Base-by-base conservation (phyloP, 2,888 invertebrate species). In the Cremastinae sp. region DNA sequence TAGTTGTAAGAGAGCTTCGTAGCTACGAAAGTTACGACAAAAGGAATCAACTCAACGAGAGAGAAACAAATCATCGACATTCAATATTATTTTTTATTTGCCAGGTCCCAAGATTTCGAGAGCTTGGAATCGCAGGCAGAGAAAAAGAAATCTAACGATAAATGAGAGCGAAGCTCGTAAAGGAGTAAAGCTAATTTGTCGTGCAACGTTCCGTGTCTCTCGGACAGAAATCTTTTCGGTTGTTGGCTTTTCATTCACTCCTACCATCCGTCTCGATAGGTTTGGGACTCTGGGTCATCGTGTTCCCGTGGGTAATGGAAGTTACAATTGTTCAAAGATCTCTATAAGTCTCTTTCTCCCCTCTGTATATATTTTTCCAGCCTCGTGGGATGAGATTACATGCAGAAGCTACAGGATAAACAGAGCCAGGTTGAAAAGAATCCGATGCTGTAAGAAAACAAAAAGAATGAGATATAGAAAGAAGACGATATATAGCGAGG, bases 311-410 rank as follows among this genome's bases (percentile, higher is more conserved):
- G 68, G 43, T 77, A 77, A 77, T 74, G 73, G 74, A 77, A 77
- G 75, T 78, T 78, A 75, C 73, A 64, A 70, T 69, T 78, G 78
- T 69, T 78, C 71, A 75, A 78, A 78, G 66, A 64, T 73, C 69
- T 70, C 51, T 56, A 53, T 53, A 53, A 53, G 22, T 53, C 49
- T 53, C 59, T 43, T 7, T 66, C 37, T 53, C 49, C 20, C 22
- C 51, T 16, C n/a, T 58, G 22, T 58, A 43, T 28, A 20, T 56
- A 2, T 39, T 39, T 64, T 14, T n/a, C 10, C 2, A 10, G 28
- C 20, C 53, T 74, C 69, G 49, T 56, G 41, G 65, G 70, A 77
- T 70, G 70, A 77, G 74, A 74, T 77, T 74, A 74, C 70, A n/a
- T n/a, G n/a, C n/a, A 55, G 74, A 43, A 65, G 20, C 61, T 12